Base-by-base conservation (phyloP, 1,140 invertebrate species). In the Cryptotermes secundus region DNA sequence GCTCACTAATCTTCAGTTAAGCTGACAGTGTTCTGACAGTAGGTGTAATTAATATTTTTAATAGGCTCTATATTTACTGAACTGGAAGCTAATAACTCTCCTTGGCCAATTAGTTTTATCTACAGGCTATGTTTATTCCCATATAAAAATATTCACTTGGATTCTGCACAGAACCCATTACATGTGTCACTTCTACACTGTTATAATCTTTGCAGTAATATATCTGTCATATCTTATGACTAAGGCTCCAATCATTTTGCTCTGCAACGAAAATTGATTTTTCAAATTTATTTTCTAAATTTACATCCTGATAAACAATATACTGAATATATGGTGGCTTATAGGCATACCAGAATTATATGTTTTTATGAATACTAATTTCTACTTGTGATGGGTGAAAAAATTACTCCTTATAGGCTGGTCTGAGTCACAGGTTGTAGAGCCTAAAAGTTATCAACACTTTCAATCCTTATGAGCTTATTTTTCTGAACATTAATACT, bases 121-220 rank as follows among this genome's bases (percentile, higher is more conserved):
- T 72, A 72, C 59, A 72, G 59, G 59, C 59, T 72, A 72, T 72
- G 59, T 72, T 72, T 72, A 72, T 72, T 72, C 59, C 59, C 59
- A n/a, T 72, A 72, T 72, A 72, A 72, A 72, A 72, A 72, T 72
- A 72, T 72, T 72, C 59, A 72, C 59, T 72, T 72, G 59, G 59
- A 72, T 72, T 72, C 59, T 72, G 26, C 10, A n/a, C n/a, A 72
- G 59, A 72, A 72, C n/a, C 59, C 59, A 9, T 72, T 72, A 59
- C 59, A 72, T n/a, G 59, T 31, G 59, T 72, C 59, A 72, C 59
- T 31, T 72, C 59, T 72, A 72, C n/a, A 31, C 14, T n/a, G 59
- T n/a, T 72, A 31, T 31, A 31, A 72, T 49, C 45, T 49, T 22
- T 49, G 45, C 45, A 49, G 22, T 72, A 72, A 72, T 31, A 72